Evolutionary conservation across 1,140 invertebrate species (phyloP).

Genomic region (Papilio polyxenes): DNA sequence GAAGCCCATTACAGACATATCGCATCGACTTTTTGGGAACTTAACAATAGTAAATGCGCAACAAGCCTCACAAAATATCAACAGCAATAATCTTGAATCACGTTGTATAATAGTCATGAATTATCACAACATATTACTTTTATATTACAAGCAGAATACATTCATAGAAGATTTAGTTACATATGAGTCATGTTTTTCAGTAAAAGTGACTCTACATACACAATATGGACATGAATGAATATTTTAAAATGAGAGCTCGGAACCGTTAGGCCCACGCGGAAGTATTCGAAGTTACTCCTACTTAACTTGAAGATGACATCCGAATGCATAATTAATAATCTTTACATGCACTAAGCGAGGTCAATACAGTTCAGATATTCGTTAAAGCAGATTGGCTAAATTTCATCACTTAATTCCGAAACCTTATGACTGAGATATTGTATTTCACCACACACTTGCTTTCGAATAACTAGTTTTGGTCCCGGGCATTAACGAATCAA

Average conservation of each 20-base stretch:
- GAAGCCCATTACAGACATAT: constrained; percentile 40
- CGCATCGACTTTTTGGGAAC: constrained; percentile 45
- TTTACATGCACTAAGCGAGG: constrained; percentile 36
- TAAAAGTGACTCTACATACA: constrained; percentile 10
- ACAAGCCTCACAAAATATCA: constrained; percentile 67
- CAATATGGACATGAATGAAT: constrained; percentile 51
- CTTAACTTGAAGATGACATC: constrained; percentile 46
- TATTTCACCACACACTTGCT: constrained; percentile 39
- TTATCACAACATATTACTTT: constrained; percentile 45
- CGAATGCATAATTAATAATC: constrained; percentile 35
- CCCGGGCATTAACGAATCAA: constrained; percentile 44
- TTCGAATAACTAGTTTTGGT: constrained; percentile 44
- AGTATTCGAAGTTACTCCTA: constrained; percentile 50
- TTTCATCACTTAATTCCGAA: constrained; percentile 43
- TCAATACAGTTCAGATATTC: constrained; percentile 30
- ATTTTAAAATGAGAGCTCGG: constrained; percentile 64
- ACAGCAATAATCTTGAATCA: constrained; percentile 51
- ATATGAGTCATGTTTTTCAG: constrained; percentile 27
- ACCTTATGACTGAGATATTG: constrained; percentile 52
- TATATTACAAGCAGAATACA: neutral
- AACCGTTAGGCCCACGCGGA: constrained; percentile 65
- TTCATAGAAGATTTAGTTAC: constrained; percentile 40
- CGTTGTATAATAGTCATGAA: constrained; percentile 39
- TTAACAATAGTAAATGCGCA: constrained; percentile 76
- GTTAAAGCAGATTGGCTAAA: constrained; percentile 36